These are phyloP conservation scores for Poeciliopsis occidentalis DNA, from an alignment of 2,113 vertebrate genomes.

Conservation along the genomic window DNA sequence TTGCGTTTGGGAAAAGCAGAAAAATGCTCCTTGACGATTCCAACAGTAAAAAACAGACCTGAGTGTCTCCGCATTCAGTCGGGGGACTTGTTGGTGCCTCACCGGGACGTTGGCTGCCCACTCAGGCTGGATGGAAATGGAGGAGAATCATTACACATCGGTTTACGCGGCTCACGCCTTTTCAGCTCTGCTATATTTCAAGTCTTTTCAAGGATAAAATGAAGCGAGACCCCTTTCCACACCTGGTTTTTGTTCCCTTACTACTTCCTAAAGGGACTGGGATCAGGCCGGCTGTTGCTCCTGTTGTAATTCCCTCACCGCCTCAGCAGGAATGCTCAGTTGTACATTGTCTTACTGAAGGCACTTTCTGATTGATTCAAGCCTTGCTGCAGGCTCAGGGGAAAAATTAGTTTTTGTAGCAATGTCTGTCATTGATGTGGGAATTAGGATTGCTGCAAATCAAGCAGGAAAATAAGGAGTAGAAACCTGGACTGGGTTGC, in stretches of 20 bases:
- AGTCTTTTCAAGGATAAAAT: conserved; percentile 32
- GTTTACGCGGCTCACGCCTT: conserved; percentile 21
- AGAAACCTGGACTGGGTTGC: not conserved
- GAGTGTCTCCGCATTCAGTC: not conserved
- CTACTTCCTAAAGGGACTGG: conserved; percentile 12
- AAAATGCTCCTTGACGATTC: not conserved
- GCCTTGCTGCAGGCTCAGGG: not conserved
- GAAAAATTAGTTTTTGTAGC: not conserved
- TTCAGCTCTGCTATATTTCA: conserved; percentile 9
- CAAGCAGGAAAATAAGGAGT: not conserved
- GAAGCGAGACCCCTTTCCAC: conserved; percentile 2
- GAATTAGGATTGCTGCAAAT: not conserved
- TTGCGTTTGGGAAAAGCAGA: not conserved
- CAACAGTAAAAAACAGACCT: not conserved
- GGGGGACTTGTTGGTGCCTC: not conserved
- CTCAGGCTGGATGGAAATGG: conserved; percentile 30
- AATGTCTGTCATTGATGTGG: not conserved
- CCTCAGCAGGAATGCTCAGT: conserved; percentile 29
- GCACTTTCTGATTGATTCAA: not conserved
- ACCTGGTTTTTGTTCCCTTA: not conserved
- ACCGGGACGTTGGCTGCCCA: not conserved
- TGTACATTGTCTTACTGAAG: not conserved
- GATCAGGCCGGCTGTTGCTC: conserved; percentile 29
- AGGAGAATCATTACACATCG: conserved; percentile 50
- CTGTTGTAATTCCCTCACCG: conserved; percentile 14